These are phyloP conservation scores for Trochalopteron elliotii DNA, from an alignment of 2,113 vertebrate genomes.

Conservation along the genomic window DNA sequence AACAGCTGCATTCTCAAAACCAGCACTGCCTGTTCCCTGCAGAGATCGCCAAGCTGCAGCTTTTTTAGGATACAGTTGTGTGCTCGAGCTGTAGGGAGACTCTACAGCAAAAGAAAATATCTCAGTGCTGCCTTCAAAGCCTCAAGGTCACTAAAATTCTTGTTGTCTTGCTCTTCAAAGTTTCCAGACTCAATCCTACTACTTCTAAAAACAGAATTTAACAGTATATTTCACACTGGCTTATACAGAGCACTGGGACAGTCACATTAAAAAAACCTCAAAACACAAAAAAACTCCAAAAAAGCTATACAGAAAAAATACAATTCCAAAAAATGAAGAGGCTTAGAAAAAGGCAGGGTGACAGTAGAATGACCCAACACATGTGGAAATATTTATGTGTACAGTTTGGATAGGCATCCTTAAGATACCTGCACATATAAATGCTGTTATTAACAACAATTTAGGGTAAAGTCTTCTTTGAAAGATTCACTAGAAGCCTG, in stretches of 20 bases:
- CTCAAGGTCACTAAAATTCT: neutral
- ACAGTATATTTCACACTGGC: neutral
- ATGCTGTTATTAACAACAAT: neutral
- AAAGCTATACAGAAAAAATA: neutral
- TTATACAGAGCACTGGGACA: neutral
- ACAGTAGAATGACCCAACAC: neutral
- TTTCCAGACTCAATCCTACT: neutral
- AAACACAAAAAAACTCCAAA: fast-evolving
- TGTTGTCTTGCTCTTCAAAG: neutral
- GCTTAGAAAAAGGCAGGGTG: neutral
- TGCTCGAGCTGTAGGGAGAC: conserved; percentile 86
- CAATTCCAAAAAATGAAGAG: neutral
- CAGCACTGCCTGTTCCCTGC: conserved; percentile 58
- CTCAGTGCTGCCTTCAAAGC: neutral
- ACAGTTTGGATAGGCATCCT: neutral
- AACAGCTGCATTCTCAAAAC: conserved; percentile 54
- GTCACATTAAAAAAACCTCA: neutral
- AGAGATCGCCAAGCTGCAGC: conserved; percentile 75
- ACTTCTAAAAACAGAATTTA: neutral
- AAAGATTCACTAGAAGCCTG: neutral
- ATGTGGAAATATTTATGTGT: neutral
- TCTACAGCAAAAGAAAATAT: conserved; percentile 61
- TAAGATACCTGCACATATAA: neutral
- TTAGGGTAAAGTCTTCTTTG: neutral
- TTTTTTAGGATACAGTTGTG: conserved; percentile 76